Evolutionary conservation across 2,113 vertebrate genomes (phyloP), one percentile per base, ranked within the genome.

Genomic region (Terrapene triunguis): DNA sequence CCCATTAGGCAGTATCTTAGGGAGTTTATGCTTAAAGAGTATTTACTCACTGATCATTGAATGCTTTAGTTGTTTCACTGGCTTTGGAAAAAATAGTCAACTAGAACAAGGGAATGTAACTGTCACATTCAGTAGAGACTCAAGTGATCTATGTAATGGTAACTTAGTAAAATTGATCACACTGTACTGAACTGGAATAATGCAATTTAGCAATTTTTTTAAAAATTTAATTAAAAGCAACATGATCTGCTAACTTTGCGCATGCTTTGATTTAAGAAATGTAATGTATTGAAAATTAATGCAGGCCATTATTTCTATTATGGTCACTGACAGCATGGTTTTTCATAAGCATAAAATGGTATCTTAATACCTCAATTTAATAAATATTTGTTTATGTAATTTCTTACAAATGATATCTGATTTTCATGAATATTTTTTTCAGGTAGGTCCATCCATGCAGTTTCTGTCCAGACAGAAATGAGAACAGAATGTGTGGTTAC

Each of bases 41-140:
- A 92, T 95, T 95, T 95, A 87, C 85, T 96, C 91, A 59, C 51
- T 95, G 62, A 89, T 96, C 89, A 90, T 50, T 57, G 88, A 22
- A 85, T 87, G 27, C 81, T 90, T 3, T 22, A 69, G 38, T 0
- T 1, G 38, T 86, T 91, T 92, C 53, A 80, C 0, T 0, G 12
- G 25, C 57, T 92, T 69, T 50, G 29, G 82, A 79, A 38, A 87
- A 93, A 89, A 89, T 17, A 35, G 51, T 89, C 13, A 53, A 0
- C 48, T 83, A 57, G 47, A 88, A 76, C 1, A 95, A 10, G 38
- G 25, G 90, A 93, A 80, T 85, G 44, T 82, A 93, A 72, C 32
- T 94, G 86, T 79, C 81, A n/a, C 14, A 87, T 82, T 93, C 2
- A 4, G 79, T 85, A 88, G 48, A 85, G 79, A 29, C 14, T 35